Percentiles rank a stretch among this genome's conserved stretches.
These are phyloP conservation scores for Caenorhabditis sinica DNA, from an alignment of 2,888 invertebrate genomes.

Conservation along the genomic window DNA sequence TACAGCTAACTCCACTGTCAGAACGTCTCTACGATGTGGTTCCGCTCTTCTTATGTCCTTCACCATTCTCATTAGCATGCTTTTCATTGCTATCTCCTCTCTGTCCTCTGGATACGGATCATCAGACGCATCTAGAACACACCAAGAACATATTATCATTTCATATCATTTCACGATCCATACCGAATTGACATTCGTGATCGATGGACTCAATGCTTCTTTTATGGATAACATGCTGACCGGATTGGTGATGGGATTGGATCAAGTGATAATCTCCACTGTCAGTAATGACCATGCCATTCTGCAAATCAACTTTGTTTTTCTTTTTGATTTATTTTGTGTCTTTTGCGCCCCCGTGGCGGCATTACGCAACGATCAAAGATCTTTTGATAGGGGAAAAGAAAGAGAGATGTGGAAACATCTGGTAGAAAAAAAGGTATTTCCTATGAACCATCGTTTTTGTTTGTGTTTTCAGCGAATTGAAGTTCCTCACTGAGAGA, in stretches of 20 bases:
- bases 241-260: slow-evolving; percentile 69
- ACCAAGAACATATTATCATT: slow-evolving; percentile 1
- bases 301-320: slow-evolving; percentile 64
- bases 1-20: slow-evolving; percentile 79
- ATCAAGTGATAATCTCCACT: slow-evolving; percentile 75
- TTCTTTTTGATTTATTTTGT: slow-evolving; percentile 12
- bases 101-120: slow-evolving; percentile 78
- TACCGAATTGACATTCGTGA: slow-evolving; percentile 74
- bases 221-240: slow-evolving; percentile 74
- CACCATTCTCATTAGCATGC: slow-evolving; percentile 55
- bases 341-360: slow-evolving; percentile 20
- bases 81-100: slow-evolving; percentile 56
- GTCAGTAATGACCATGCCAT: slow-evolving; percentile 74
- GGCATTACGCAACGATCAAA: slow-evolving; percentile 46
- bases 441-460: background rate
- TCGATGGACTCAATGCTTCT: slow-evolving; percentile 71
- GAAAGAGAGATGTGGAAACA: background rate
- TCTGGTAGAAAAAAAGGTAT: background rate
- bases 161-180: slow-evolving; percentile 27
- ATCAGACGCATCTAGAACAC: slow-evolving; percentile 67
- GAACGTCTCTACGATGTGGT: slow-evolving; percentile 50
- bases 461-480: slow-evolving; percentile 25
- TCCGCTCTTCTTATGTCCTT: slow-evolving; percentile 53
- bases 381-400: slow-evolving; percentile 11
- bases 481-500: slow-evolving; percentile 18